Percentiles rank a stretch among this genome's conserved stretches.
Evolutionary conservation across 2,113 vertebrate species (phyloP).

Genomic region (Cebidichthys violaceus): DNA sequence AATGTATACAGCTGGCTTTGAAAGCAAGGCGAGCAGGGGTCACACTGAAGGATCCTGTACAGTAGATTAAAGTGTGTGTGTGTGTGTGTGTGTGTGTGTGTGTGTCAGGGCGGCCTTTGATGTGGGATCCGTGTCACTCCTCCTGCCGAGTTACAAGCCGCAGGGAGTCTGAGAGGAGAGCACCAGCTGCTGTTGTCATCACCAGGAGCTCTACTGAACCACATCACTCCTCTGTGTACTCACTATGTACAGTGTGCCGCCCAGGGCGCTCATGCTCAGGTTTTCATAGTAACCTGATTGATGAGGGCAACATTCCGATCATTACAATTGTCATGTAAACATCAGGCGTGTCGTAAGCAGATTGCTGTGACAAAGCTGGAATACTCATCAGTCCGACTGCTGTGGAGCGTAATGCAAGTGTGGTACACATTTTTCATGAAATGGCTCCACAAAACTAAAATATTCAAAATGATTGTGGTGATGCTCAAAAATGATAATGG

Average conservation of each 20-base stretch:
- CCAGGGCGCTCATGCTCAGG: not conserved
- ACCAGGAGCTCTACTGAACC: slow-evolving; percentile 41
- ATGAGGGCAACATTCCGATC: not conserved
- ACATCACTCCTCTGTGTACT: not conserved
- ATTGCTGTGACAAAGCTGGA: slow-evolving; percentile 25
- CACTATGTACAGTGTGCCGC: not conserved
- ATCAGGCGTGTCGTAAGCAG: not conserved
- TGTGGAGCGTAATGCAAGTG: not conserved
- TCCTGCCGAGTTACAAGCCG: slow-evolving; percentile 35
- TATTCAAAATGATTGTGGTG: not conserved
- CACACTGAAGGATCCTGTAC: slow-evolving; percentile 23
- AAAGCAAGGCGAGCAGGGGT: slow-evolving; percentile 29
- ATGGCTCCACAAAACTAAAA: not conserved
- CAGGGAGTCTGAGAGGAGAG: slow-evolving; percentile 24
- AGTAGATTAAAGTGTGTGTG: slow-evolving; percentile 41
- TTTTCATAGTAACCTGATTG: slow-evolving; percentile 56
- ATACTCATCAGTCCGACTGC: slow-evolving; percentile 18
- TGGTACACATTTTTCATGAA: not conserved
- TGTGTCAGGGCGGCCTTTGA: slow-evolving; percentile 46
- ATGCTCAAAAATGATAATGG: not conserved
- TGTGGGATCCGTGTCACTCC: slow-evolving; percentile 60
- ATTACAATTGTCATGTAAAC: slow-evolving; percentile 13
- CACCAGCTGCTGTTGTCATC: slow-evolving; percentile 65
- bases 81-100: slow-evolving; percentile 2
- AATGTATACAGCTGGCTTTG: slow-evolving; percentile 50